A percentile compares a stretch with the other conserved stretches of the same genome.
Conservation (phyloP, 1,140 invertebrate genomes). For the Mamestra configurata region DNA sequence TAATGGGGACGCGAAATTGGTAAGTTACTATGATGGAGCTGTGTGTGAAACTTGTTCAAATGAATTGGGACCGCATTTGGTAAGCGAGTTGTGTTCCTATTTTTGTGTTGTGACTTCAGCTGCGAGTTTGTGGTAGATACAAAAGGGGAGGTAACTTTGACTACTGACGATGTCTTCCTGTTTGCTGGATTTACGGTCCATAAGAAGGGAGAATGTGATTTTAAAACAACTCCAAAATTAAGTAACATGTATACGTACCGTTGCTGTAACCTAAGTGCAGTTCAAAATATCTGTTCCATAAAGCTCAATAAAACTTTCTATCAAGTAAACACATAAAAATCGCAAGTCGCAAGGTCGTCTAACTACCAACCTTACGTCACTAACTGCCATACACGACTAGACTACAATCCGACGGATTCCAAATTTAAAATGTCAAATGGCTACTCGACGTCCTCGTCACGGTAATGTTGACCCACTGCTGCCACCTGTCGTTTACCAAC, state of each 20-base stretch:
- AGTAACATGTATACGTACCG: too few species aligned
- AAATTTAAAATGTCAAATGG: conserved; percentile 67
- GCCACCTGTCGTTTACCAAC: conserved; percentile 57
- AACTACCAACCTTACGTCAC: conserved; percentile 22
- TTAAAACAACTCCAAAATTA: too few species aligned
- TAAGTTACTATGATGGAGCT: not conserved
- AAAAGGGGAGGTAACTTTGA: too few species aligned
- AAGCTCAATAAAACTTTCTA: not conserved
- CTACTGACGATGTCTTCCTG: too few species aligned
- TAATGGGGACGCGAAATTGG: conserved; percentile 21
- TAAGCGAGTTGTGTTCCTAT: not conserved
- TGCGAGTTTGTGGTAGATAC: too few species aligned
- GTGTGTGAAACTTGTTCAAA: not conserved
- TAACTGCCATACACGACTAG: conserved; percentile 17
- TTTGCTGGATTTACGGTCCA: too few species aligned
- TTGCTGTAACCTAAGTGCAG: too few species aligned
- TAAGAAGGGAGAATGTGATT: too few species aligned
- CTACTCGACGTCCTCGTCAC: conserved; percentile 65
- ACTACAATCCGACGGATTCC: conserved; percentile 21
- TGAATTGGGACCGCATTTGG: not conserved
- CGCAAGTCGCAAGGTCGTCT: conserved; percentile 16
- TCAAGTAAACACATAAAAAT: not conserved
- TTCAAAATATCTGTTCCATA: not conserved
- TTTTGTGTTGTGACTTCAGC: not conserved
- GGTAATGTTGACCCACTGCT: conserved; percentile 60